These are phyloP conservation scores for Lasius platythorax DNA, from an alignment of 2,888 invertebrate species.

Conservation along the genomic window DNA sequence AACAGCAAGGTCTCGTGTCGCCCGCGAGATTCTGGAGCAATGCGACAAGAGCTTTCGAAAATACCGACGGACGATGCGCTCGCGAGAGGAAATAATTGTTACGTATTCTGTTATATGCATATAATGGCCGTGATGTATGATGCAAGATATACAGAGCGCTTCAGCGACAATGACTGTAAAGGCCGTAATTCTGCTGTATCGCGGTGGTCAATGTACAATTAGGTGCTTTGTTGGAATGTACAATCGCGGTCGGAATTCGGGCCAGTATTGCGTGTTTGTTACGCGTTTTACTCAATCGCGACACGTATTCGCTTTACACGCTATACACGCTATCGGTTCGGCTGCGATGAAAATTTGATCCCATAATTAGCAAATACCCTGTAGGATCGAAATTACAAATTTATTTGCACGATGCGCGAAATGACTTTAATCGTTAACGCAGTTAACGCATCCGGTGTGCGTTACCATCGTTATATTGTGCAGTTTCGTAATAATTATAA, in stretches of 20 bases:
- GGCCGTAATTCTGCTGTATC: constrained; percentile 53
- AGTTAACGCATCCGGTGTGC: constrained; percentile 39
- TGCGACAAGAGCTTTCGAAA: constrained; percentile 25
- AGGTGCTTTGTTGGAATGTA: constrained; percentile 55
- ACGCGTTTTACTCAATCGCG: constrained; percentile 55
- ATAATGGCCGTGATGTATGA: constrained; percentile 45
- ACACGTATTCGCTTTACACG: constrained; percentile 56
- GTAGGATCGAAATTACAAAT: constrained; percentile 50
- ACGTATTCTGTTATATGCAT: constrained; percentile 29
- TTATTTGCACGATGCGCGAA: constrained; percentile 52
- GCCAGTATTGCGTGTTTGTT: constrained; percentile 48
- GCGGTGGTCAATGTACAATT: constrained; percentile 53
- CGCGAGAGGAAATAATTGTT: constrained; percentile 48
- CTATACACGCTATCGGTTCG: constrained; percentile 41
- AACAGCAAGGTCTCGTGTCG: background rate
- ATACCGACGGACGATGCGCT: constrained; percentile 34
- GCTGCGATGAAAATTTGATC: constrained; percentile 54
- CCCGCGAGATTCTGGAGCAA: constrained; percentile 16
- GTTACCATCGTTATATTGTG: constrained; percentile 21
- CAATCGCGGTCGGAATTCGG: constrained; percentile 55
- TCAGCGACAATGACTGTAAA: constrained; percentile 53
- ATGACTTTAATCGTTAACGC: constrained; percentile 54
- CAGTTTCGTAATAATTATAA: constrained; percentile 49
- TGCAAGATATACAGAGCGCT: constrained; percentile 42
- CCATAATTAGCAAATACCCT: constrained; percentile 53